Evolutionary conservation across 2,797 vertebrate species (phyloP), one percentile per base, ranked within the genome.

Genomic region (Lemur catta): DNA sequence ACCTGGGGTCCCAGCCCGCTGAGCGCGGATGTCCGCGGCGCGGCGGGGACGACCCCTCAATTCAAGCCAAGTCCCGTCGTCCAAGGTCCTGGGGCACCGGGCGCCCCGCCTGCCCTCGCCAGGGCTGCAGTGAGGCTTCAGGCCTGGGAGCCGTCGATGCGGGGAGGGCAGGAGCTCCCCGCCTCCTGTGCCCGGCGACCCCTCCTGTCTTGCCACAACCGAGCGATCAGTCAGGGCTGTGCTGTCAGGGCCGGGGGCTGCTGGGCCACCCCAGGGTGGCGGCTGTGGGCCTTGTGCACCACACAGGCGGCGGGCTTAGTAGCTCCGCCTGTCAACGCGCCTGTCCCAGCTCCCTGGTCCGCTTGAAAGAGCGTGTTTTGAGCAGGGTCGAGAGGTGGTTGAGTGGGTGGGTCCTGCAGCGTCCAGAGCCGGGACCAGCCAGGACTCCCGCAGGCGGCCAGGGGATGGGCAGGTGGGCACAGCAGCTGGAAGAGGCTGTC

Each of bases 241-340:
- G 35, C 65, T 52, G 10, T 17, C 65, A 13, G 28, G 22, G 30
- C 1, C 4, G 2, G 15, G 4, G 46, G 30, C 76, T 7, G 13
- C 14, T 2, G 35, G 65, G 30, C 76, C 10, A 11, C 12, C 7
- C 7, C 65, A 10, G 33, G 26, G 26, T 28, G 15, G 10, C n/a
- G n/a, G 43, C 63, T 12, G 65, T 4, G 61, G 67, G n/a, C 9
- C 8, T n/a, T 12, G 41, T 8, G 3, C 28, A 8, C 6, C 35
- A 50, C 76, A n/a, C 14, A 7, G 69, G 72, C 11, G 26, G 26
- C 17, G 10, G 50, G 11, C 78, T 50, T 2, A 4, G 55, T 33
- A 33, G 0, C 41, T 41, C n/a, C 2, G n/a, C 65, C 50, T 43
- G 12, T 38, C 4, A 3, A 1, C 9, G 38, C 0, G 20, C 26